Percentiles rank a stretch among this genome's conserved stretches.
phyloP scores from a whole-genome alignment of 2,113 vertebrate species.

The Alexandromys fortis region DNA sequence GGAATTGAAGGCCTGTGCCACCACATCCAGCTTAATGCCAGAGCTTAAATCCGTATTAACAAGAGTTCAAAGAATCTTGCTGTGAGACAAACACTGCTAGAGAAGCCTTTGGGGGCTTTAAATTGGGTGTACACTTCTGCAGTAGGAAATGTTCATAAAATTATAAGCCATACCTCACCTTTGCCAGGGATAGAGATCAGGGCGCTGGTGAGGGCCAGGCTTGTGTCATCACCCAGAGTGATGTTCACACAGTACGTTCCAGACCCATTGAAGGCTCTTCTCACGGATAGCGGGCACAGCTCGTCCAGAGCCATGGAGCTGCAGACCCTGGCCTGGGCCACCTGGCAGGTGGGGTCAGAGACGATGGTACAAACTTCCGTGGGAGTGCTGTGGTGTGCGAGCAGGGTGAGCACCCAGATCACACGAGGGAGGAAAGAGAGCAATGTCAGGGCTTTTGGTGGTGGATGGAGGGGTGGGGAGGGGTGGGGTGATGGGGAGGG shows the following conservation, averaged over 20 bases:
- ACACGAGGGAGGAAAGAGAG: neutral
- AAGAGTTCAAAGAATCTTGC: neutral
- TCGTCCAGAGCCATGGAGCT: conserved; percentile 81
- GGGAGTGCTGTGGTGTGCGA: conserved; percentile 85
- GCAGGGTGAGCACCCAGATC: neutral
- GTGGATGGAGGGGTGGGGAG: too few species aligned
- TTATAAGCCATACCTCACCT: conserved; percentile 81
- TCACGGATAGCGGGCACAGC: conserved; percentile 88
- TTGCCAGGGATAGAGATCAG: conserved; percentile 88
- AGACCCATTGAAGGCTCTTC: conserved; percentile 88
- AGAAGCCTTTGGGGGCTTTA: neutral
- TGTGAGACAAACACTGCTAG: neutral
- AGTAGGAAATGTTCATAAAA: neutral
- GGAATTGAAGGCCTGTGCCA: neutral
- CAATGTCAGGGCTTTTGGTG: neutral
- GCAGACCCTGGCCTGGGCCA: conserved; percentile 86
- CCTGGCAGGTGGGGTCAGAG: conserved; percentile 90
- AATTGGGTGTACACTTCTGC: neutral
- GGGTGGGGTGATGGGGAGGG: neutral
- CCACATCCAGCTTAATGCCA: neutral
- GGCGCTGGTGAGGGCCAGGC: conserved; percentile 90
- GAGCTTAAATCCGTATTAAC: conserved; percentile 14
- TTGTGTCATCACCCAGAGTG: conserved; percentile 89
- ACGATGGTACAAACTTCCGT: conserved; percentile 93
- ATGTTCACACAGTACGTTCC: conserved; percentile 96